These are phyloP conservation scores for Eupithecia insigniata DNA, from an alignment of 2,888 invertebrate species.

Conservation along the genomic window DNA sequence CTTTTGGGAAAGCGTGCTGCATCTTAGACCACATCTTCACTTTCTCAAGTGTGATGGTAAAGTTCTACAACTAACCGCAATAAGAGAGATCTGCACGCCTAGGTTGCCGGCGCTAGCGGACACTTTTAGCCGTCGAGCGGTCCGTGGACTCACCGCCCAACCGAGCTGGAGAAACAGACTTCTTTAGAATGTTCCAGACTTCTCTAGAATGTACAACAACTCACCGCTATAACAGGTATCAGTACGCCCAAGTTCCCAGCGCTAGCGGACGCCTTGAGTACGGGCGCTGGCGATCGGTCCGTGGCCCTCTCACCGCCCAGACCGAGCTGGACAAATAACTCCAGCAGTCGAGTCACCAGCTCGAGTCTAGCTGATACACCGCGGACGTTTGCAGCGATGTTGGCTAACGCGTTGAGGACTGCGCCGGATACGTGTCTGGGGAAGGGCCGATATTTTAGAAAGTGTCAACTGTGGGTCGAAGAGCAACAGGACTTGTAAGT, in stretches of 20 bases:
- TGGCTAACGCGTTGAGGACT: conserved; percentile 97
- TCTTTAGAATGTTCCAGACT: background rate
- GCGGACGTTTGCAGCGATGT: conserved; percentile 97
- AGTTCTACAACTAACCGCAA: conserved; percentile 87
- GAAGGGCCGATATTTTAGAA: no score
- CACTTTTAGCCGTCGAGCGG: conserved; percentile 94
- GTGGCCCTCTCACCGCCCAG: conserved; percentile 97
- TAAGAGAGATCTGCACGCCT: conserved; percentile 98
- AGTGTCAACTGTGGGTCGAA: no score
- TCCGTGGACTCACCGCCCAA: background rate
- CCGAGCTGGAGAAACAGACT: background rate
- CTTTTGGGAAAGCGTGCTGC: no score
- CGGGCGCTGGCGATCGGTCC: conserved; percentile 91
- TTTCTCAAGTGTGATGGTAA: no score
- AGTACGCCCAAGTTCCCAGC: conserved; percentile 99
- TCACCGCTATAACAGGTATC: conserved; percentile 98
- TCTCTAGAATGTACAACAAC: conserved; percentile 40
- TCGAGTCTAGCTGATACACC: conserved; percentile 94
- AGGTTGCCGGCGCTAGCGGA: conserved; percentile 98
- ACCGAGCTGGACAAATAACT: conserved; percentile 98
- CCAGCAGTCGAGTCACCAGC: conserved; percentile 93
- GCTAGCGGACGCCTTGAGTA: conserved; percentile 95
- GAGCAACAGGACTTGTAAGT: no score
- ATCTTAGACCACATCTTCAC: no score
- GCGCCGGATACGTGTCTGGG: conserved; percentile 94